Conservation (phyloP, 2,113 vertebrate species). For the Acanthisitta chloris region DNA sequence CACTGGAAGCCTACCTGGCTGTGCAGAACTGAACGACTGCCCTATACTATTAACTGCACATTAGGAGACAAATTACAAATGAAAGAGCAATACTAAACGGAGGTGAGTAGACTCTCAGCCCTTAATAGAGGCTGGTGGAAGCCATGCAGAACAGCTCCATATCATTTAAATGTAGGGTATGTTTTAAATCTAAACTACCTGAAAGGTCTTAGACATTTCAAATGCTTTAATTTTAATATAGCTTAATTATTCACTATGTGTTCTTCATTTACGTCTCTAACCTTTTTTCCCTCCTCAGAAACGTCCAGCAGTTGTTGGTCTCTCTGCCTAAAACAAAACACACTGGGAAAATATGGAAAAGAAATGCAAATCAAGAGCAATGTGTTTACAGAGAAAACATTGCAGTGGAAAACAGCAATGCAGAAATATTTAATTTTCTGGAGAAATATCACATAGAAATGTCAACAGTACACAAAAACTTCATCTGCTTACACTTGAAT, state of each 20-base stretch:
- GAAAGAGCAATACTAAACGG: background rate
- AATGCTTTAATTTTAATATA: background rate
- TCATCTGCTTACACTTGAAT: background rate
- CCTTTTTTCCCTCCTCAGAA: background rate
- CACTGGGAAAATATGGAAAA: background rate
- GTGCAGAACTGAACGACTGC: background rate
- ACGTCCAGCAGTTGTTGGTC: background rate
- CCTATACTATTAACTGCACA: background rate
- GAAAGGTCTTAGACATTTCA: background rate
- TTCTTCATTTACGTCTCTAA: background rate
- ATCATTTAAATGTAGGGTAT: background rate
- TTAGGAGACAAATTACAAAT: background rate
- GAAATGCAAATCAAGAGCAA: background rate
- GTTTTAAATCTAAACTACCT: background rate
- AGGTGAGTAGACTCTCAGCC: background rate
- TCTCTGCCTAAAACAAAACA: background rate
- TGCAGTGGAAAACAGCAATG: background rate
- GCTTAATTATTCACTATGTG: background rate
- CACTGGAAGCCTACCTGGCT: background rate
- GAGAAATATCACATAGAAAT: background rate
- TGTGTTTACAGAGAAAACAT: background rate
- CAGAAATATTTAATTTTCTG: background rate
- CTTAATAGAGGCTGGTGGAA: background rate
- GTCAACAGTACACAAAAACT: background rate
- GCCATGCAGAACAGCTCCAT: background rate